Evolutionary conservation across 2,797 vertebrate species (phyloP).

Genomic region (Lates japonicus): DNA sequence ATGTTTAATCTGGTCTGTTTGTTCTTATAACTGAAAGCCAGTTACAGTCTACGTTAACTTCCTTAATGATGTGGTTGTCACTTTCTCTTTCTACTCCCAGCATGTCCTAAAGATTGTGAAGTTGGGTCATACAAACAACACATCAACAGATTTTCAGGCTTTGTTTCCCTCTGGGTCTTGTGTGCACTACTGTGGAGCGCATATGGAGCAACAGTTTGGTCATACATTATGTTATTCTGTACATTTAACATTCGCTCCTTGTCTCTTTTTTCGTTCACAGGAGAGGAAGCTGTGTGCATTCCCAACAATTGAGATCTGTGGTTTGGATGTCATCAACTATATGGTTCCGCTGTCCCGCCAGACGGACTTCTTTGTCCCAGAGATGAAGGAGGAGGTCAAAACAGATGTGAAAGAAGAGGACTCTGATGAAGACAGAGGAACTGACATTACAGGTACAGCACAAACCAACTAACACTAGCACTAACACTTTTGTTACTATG

Average conservation of each 20-base stretch:
- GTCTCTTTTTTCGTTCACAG: constrained; percentile 76
- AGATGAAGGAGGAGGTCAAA: constrained; percentile 88
- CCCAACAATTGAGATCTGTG: constrained; percentile 93
- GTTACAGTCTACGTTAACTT: constrained; percentile 1
- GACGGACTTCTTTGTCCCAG: constrained; percentile 95
- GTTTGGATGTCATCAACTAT: constrained; percentile 91
- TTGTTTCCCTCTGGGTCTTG: neutral
- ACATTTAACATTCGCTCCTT: constrained; percentile 18
- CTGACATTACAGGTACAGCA: constrained; percentile 88
- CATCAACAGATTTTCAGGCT: neutral
- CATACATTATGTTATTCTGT: neutral
- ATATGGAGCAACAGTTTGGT: neutral
- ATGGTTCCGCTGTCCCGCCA: constrained; percentile 95
- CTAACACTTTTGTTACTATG: neutral
- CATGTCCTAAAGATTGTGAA: constrained; percentile 4
- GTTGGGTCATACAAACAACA: neutral
- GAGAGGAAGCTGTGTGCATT: constrained; percentile 94
- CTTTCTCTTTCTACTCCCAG: constrained; percentile 9
- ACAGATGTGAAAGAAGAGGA: constrained; percentile 87
- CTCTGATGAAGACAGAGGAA: constrained; percentile 85
- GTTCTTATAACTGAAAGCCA: neutral
- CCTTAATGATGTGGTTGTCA: neutral
- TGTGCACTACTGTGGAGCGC: neutral
- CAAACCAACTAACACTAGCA: too few relatives aligned
- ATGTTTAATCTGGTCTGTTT: neutral